A percentile compares a stretch with the other conserved stretches of the same genome.
phyloP scores from a whole-genome alignment of 2,797 vertebrate species.

The Dryobates pubescens region DNA sequence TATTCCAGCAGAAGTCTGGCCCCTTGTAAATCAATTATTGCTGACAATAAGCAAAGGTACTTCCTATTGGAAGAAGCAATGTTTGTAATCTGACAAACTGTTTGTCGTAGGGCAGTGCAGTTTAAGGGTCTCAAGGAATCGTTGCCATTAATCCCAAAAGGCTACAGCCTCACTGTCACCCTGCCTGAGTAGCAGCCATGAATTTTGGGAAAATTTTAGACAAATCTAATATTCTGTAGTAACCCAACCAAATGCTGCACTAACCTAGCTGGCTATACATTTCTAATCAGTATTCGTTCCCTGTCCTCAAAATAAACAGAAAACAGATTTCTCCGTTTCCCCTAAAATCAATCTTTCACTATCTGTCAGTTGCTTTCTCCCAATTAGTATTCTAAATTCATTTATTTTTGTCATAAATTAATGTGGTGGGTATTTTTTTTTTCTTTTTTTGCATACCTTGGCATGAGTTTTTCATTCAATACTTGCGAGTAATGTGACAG shows the following conservation, averaged over 20 bases:
- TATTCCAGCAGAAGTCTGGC: background rate
- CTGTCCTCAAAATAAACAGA: conserved; percentile 81
- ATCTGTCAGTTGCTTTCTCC: conserved; percentile 77
- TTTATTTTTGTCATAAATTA: conserved; percentile 76
- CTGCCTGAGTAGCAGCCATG: conserved; percentile 24
- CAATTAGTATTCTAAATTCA: conserved; percentile 82
- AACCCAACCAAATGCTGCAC: conserved; percentile 70
- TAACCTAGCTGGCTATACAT: conserved; percentile 58
- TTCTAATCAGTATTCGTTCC: conserved; percentile 80
- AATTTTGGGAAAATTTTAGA: conserved; percentile 53
- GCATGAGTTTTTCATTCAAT: conserved; percentile 77
- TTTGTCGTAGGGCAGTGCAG: background rate
- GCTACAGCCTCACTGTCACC: background rate
- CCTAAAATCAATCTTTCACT: conserved; percentile 80
- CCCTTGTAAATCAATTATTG: background rate
- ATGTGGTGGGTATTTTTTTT: too few relatives aligned
- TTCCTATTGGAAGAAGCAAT: background rate
- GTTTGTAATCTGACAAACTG: background rate
- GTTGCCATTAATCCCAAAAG: background rate
- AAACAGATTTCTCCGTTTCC: conserved; percentile 81
- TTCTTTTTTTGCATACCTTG: conserved; percentile 75
- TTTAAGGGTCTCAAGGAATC: conserved; percentile 9
- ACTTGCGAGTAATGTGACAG: conserved; percentile 76
- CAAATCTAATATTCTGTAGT: conserved; percentile 56
- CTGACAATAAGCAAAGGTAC: background rate